These are phyloP conservation scores for Charina bottae DNA, from an alignment of 2,113 vertebrate genomes.

Conservation along the genomic window DNA sequence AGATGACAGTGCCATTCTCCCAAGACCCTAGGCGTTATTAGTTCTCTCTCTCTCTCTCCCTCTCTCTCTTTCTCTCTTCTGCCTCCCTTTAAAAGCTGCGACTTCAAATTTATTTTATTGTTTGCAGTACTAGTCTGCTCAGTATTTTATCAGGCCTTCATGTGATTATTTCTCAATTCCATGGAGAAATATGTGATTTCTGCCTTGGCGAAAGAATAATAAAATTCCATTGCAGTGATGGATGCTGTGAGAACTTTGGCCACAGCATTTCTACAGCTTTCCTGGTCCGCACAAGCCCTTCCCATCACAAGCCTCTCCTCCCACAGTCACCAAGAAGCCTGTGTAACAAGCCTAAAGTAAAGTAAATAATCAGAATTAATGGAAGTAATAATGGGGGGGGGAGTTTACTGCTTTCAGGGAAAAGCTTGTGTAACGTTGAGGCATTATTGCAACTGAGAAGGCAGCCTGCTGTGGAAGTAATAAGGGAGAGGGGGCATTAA, in stretches of 20 bases:
- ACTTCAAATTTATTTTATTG: conserved; percentile 17
- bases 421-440: background rate
- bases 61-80: background rate
- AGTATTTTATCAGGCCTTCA: background rate
- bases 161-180: background rate
- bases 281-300: background rate
- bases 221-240: background rate
- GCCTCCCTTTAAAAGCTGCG: conserved; percentile 16
- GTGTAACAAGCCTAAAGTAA: background rate
- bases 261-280: background rate
- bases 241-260: no score
- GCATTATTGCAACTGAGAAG: background rate
- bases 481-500: background rate
- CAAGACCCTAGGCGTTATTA: conserved; percentile 30
- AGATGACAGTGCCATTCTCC: background rate
- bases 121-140: background rate
- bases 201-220: background rate
- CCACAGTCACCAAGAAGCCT: background rate
- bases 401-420: background rate
- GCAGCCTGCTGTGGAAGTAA: background rate
- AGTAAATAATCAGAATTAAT: background rate
- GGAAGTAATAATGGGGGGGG: background rate
- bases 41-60: conserved; percentile 14
- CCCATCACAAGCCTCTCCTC: background rate
- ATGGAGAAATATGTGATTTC: background rate